Evolutionary conservation across 2,888 invertebrate species (phyloP), one percentile per base, ranked within the genome.

Genomic region (Papilio elwesi): DNA sequence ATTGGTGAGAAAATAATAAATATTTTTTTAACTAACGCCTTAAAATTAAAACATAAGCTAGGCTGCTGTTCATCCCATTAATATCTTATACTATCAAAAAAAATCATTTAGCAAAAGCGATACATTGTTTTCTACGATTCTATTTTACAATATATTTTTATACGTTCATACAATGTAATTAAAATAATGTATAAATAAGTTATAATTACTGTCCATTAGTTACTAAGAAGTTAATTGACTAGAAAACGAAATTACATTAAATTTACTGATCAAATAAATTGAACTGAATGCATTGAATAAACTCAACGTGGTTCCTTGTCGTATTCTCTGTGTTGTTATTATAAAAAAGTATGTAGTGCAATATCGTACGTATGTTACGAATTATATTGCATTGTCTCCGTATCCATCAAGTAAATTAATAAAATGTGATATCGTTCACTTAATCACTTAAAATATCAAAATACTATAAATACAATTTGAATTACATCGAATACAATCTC

Each of bases 61-160:
- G 16, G 43, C 6, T 47, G 26, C 55, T 48, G 26, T 48, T 26
- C 59, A 62, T 59, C 38, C 53, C 26, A 26, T 26, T 48, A 12
- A 13, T 43, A 38, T 65, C 38, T 48, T 68, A 57, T 13, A 5
- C 16, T 9, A 59, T 9, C 6, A 51, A 65, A 48, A 70, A 70
- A 57, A 38, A 57, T 57, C 7, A 49, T 49, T 65, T 64, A 49
- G 64, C 51, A 68, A 68, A 64, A 48, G 57, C 55, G 63, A 47
- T 72, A 68, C 63, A 68, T 55, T 68, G 38, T 55, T 52, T 51
- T 26, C 62, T 73, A 72, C 67, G 51, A 13, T 64, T 49, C 64
- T 64, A 73, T 68, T 64, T 57, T 73, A 73, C 73, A 73, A 51
- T 71, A 71, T 73, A 66, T 73, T 68, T 73, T 66, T 64, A 68